phyloP scores from a whole-genome alignment of 2,113 vertebrate genomes.

The Aegithalos caudatus region DNA sequence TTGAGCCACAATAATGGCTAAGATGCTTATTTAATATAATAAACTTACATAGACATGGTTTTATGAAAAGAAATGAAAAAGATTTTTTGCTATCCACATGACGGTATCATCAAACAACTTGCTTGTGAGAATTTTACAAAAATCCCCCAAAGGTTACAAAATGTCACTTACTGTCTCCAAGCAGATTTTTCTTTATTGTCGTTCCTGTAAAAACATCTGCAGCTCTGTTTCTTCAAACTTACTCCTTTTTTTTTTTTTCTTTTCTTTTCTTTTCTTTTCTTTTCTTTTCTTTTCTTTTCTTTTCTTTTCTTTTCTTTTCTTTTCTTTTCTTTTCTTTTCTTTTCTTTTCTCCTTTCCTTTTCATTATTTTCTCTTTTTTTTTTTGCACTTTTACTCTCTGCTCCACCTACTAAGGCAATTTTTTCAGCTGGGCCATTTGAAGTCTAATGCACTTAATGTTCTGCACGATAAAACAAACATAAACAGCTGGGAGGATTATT shows the following conservation, averaged over 20 bases:
- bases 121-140: not conserved
- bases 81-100: not conserved
- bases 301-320: not conserved
- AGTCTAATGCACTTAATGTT: not conserved
- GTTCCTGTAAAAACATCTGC: not conserved
- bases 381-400: not conserved
- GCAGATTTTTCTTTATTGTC: not conserved
- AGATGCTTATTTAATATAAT: not conserved
- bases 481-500: not conserved
- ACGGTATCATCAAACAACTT: not conserved
- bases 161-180: not conserved
- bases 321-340: too few relatives aligned
- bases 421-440: not conserved
- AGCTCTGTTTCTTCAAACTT: not conserved
- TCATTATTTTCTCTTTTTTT: not conserved
- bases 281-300: not conserved
- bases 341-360: too few relatives aligned
- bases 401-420: not conserved
- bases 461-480: not conserved
- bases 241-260: not conserved
- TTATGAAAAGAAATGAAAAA: not conserved
- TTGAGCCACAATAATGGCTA: not conserved
- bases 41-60: not conserved
- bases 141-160: not conserved
- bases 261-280: not conserved